Evolutionary conservation across 92 coral and sea anemone genomes (phyloP), one percentile per base, ranked within the genome.

Genomic region (Porites lobata): DNA sequence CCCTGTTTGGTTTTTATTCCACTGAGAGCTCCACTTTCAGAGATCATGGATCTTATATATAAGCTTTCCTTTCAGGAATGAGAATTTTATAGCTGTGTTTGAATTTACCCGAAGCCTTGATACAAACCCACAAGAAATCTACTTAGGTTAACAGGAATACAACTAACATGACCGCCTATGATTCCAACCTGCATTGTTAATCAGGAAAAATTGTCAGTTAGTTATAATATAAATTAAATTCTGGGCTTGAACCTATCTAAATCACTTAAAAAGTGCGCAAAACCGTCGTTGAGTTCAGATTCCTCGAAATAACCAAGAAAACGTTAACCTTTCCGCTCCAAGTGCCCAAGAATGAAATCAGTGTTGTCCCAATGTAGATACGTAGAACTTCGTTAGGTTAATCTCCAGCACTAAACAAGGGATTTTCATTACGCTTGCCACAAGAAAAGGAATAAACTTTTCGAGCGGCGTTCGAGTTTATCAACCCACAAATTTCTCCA

Each of bases 391-490:
- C 63, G 1, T 19, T 2, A 2, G 9, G 17, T 20, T 4, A 50
- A 1, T 77, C 14, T 47, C 62, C 52, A 47, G 68, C 76, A 29
- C 15, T 17, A 43, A 32, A 17, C 52, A 8, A 72, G 47, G 47
- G 47, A 38, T 4, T 29, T 29, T 29, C 53, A 51, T 4, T 4
- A 4, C 9, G 22, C 18, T 29, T 3, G 15, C 50, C 43, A 6
- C 24, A 5, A 5, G 63, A 81, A 52, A 38, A 51, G 61, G 75
- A 81, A 18, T 81, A 21, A 32, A 20, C 5, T 22, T 70, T 57
- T 61, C 38, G 70, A 82, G 86, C 86, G 57, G 86, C 69, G 78
- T 70, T 57, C 20, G 78, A 82, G 57, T 82, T 82, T 69, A 67
- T 69, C 8, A 69, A 11, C 29, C 8, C 56, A 8, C 43, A 22